Evolutionary conservation across 2,797 vertebrate genomes (phyloP), one percentile per base, ranked within the genome.

Genomic region (Chelonia mydas): DNA sequence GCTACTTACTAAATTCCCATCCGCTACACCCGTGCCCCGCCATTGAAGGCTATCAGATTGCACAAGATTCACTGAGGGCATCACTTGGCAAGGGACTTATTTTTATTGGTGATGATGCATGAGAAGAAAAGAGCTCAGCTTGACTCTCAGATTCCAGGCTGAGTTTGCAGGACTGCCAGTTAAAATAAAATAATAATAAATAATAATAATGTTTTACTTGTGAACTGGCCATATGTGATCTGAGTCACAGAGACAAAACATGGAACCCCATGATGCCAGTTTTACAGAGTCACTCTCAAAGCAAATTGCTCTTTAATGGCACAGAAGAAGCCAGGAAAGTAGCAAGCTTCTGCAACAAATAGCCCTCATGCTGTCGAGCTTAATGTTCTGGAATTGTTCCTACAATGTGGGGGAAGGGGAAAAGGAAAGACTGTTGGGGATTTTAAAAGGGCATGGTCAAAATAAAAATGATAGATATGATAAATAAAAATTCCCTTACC

Each of bases 251-350:
- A 65, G 23, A 0, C 5, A 49, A 86, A 90, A 55, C 89, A 50
- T 37, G 0, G 0, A 53, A 3, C 57, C 41, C 78, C 1, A 0
- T 0, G 1, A 41, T 13, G 54, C 31, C n/a, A 10, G 41, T 33
- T 92, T 54, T 37, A 50, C 0, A 0, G 68, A 47, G 68, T 12
- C 12, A 28, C 31, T 85, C 21, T 85, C 51, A 33, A 51, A 55
- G 53, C 49, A 51, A 74, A 23, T 12, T 1, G 8, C 1, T 0
- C 37, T n/a, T 5, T 27, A 47, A 54, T 9, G 0, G 0, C 4
- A 6, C 0, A 1, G 81, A 50, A 11, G 61, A 47, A 81, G 84
- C 13, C 47, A 47, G 80, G 81, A 72, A 54, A 0, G 2, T 23
- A 49, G 31, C 28, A 3, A 1, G 33, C 5, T 12, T 27, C 2